phyloP scores from a whole-genome alignment of 2,888 invertebrate genomes.

The Morinoia aosen region DNA sequence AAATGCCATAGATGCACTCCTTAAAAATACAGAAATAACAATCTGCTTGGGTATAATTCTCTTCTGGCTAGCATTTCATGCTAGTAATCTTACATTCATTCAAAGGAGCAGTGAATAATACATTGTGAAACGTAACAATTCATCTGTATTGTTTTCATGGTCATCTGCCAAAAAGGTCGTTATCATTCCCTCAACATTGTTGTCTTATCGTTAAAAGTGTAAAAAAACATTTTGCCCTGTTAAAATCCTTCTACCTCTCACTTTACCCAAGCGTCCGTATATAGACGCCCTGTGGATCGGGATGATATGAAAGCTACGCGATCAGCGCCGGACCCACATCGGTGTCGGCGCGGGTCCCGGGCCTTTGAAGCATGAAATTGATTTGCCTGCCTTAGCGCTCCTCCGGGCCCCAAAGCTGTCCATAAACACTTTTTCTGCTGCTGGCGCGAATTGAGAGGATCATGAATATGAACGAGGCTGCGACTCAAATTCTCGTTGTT shows the following conservation, averaged over 20 bases:
- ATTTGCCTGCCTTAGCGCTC: neutral
- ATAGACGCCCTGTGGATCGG: neutral
- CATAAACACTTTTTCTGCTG: neutral
- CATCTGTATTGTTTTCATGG: neutral
- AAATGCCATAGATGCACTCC: too few species aligned
- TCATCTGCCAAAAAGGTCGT: neutral
- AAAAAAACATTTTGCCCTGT: too few species aligned
- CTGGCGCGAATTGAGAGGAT: neutral
- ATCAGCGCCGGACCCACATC: neutral
- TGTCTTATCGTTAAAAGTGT: neutral
- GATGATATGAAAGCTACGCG: neutral
- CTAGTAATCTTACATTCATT: too few species aligned
- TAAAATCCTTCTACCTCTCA: too few species aligned
- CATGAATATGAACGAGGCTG: neutral
- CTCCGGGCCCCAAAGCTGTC: neutral
- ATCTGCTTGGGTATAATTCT: too few species aligned
- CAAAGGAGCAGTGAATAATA: too few species aligned
- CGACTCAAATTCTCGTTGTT: neutral
- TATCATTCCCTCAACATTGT: neutral
- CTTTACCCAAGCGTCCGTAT: too few species aligned
- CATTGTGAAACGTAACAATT: too few species aligned
- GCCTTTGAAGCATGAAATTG: neutral
- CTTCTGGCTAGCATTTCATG: too few species aligned
- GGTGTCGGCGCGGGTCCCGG: neutral
- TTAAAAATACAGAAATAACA: too few species aligned